phyloP scores from a whole-genome alignment of 2,113 vertebrate species.

The Hoplias malabaricus region DNA sequence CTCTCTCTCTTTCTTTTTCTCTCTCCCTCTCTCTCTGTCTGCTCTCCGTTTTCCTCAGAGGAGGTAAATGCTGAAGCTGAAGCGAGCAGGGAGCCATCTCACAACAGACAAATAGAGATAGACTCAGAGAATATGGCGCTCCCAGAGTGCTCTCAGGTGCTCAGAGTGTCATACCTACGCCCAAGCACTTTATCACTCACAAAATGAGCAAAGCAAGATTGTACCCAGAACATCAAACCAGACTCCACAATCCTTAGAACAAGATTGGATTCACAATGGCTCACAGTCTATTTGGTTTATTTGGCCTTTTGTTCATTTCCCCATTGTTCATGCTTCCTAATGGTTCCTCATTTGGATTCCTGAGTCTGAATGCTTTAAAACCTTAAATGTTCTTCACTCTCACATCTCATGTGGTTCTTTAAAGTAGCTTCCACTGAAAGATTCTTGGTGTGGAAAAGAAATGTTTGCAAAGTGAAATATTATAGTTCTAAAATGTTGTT shows the following conservation, averaged over 20 bases:
- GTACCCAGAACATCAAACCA: background rate
- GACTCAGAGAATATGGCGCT: background rate
- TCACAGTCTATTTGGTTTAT: background rate
- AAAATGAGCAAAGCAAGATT: slow-evolving; percentile 1
- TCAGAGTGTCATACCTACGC: background rate
- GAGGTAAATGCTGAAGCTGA: slow-evolving; percentile 57
- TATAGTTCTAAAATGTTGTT: no score
- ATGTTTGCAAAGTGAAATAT: no score
- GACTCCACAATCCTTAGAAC: background rate
- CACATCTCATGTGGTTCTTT: background rate
- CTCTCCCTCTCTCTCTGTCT: slow-evolving; percentile 27
- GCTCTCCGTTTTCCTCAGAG: slow-evolving; percentile 54
- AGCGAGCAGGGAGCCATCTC: slow-evolving; percentile 53
- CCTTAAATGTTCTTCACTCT: background rate
- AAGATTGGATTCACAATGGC: background rate
- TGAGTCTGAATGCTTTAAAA: background rate
- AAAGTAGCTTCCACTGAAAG: background rate
- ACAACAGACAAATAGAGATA: slow-evolving; percentile 40
- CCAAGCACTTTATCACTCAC: slow-evolving; percentile 19
- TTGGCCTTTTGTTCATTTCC: background rate
- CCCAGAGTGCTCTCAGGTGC: background rate
- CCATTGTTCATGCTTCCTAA: background rate
- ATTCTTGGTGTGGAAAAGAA: background rate
- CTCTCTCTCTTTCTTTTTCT: slow-evolving; percentile 25
- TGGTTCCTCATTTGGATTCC: background rate